Evolutionary conservation across 1,140 invertebrate species (phyloP).

Genomic region (Chironomus tepperi): DNA sequence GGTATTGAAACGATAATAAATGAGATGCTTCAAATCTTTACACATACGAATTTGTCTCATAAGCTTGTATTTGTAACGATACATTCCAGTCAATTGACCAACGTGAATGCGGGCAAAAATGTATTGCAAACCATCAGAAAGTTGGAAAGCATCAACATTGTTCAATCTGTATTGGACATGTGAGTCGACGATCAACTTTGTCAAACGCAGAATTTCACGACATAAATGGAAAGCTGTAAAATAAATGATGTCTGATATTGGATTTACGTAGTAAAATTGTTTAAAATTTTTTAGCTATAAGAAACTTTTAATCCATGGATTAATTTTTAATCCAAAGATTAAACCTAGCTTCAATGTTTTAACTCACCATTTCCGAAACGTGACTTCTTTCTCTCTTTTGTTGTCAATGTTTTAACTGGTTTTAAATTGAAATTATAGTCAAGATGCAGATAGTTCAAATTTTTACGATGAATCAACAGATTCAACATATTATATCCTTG

Average conservation of each 20-base stretch:
- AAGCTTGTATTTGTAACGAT: constrained; percentile 98
- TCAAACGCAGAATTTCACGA: constrained; percentile 93
- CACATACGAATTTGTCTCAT: constrained; percentile 99
- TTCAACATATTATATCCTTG: constrained; percentile 99
- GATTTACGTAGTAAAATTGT: constrained; percentile 24
- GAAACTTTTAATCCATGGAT: too few species aligned
- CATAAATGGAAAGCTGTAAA: constrained; percentile 94
- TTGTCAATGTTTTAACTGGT: constrained; percentile 98
- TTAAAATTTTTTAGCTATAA: too few species aligned
- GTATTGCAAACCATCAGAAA: constrained; percentile 98
- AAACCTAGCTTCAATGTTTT: too few species aligned
- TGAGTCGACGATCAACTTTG: constrained; percentile 97
- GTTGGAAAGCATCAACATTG: constrained; percentile 98
- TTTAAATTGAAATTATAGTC: constrained; percentile 99
- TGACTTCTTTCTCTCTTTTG: constrained; percentile 98
- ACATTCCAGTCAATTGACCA: constrained; percentile 99
- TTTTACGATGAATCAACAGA: constrained; percentile 97
- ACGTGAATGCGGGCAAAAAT: constrained; percentile 99
- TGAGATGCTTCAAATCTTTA: constrained; percentile 98
- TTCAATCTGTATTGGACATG: constrained; percentile 99
- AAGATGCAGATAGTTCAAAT: constrained; percentile 97
- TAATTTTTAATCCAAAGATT: not conserved
- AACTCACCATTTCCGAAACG: constrained; percentile 91
- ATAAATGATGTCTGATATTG: constrained; percentile 27
- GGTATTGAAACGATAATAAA: constrained; percentile 99